These are phyloP conservation scores for Meloidogyne exigua DNA, from an alignment of 1,140 invertebrate genomes.

Conservation along the genomic window DNA sequence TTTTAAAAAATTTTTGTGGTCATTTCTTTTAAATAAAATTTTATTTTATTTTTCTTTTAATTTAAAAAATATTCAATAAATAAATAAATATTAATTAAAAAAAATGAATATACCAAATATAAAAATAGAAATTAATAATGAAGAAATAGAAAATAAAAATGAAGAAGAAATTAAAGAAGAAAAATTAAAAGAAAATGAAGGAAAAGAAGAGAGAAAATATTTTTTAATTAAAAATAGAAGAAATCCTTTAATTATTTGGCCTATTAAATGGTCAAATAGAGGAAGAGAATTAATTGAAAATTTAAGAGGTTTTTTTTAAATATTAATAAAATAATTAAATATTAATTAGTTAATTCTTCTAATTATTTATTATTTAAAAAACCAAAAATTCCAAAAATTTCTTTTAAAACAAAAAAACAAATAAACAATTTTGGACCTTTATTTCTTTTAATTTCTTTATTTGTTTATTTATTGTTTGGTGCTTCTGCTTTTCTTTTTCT, in stretches of 20 bases:
- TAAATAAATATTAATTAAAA: neutral
- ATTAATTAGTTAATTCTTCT: too few relatives aligned
- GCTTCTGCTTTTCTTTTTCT: conserved; percentile 42
- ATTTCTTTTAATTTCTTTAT: conserved; percentile 26
- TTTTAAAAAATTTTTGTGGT: neutral
- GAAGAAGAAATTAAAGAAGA: neutral
- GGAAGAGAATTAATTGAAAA: neutral
- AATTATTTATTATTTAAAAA: too few relatives aligned
- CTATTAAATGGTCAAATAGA: neutral
- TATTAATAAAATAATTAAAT: neutral
- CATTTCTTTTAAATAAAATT: neutral
- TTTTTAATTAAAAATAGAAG: neutral
- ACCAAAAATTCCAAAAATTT: conserved; percentile 1
- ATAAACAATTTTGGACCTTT: conserved; percentile 30
- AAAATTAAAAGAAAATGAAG: neutral
- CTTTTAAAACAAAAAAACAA: conserved; percentile 15
- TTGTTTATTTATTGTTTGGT: conserved; percentile 42
- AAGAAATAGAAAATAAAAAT: neutral
- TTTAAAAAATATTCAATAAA: neutral
- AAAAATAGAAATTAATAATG: neutral
- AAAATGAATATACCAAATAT: neutral
- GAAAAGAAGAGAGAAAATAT: neutral
- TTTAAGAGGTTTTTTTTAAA: neutral
- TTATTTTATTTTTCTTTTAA: neutral
- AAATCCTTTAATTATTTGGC: neutral